Percentiles rank a stretch among this genome's conserved stretches.
These are phyloP conservation scores for Cnemophilus loriae DNA, from an alignment of 2,113 vertebrate species.

Conservation along the genomic window DNA sequence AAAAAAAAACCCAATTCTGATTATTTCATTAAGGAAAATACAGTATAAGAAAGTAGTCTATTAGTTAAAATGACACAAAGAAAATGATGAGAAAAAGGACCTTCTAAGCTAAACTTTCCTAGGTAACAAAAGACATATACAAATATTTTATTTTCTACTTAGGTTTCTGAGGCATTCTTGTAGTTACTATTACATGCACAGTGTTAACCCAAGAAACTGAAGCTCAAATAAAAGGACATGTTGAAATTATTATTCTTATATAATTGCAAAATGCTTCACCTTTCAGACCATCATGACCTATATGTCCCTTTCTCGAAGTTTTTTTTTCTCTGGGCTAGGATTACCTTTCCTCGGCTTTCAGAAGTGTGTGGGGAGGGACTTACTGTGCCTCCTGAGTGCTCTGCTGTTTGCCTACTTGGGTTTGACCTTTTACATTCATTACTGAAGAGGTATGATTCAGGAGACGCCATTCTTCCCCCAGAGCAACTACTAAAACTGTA, in stretches of 20 bases:
- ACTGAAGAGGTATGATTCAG: neutral
- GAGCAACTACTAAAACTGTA: neutral
- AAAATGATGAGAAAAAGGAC: neutral
- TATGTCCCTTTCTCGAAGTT: neutral
- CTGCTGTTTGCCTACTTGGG: neutral
- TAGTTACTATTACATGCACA: neutral
- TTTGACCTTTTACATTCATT: neutral
- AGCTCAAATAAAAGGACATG: neutral
- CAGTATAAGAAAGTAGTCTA: neutral
- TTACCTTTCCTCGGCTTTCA: neutral
- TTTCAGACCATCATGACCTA: neutral
- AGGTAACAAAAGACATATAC: neutral
- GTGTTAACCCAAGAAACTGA: neutral
- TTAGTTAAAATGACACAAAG: neutral
- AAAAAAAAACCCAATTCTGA: fast-evolving
- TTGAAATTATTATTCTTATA: neutral
- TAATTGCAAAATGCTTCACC: neutral
- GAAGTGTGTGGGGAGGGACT: neutral
- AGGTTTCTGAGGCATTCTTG: neutral
- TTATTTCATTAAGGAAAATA: neutral
- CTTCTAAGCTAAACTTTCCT: neutral
- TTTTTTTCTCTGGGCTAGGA: neutral
- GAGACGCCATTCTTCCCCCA: neutral
- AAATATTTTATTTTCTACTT: neutral
- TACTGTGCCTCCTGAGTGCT: neutral